Base-by-base conservation (phyloP, 92 coral and sea anemone genomes). In the Bergia sp. region DNA sequence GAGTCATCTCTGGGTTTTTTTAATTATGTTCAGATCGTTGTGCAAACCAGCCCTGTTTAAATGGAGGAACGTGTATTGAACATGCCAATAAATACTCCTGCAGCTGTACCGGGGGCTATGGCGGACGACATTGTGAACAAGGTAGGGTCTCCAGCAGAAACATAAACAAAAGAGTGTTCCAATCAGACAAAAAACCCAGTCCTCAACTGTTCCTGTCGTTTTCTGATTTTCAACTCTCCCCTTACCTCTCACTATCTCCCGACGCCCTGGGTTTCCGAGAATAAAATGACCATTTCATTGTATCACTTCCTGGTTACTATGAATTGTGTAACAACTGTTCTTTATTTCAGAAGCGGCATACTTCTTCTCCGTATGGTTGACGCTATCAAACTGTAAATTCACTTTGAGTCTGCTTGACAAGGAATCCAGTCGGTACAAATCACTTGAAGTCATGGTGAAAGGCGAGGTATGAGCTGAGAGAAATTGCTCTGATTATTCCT, bases 361-460 rank as follows among this genome's bases (percentile, higher is more conserved):
- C 84, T 95, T 90, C 85, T 75, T 95, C 49, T 91, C 86, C 16
- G 90, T 86, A 29, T 93, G 96, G 96, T 88, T 95, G 21, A 79
- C 90, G 76, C 87, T 95, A 37, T 81, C 89, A 74, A 90, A 76
- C 79, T 90, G 76, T 55, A 39, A 18, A 16, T 93, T 95, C 55
- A 85, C 90, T 49, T 79, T 89, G 37, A 74, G 87, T 23, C 92
- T 89, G 61, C 20, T 80, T 61, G 85, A 93, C 85, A 87, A 90
- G 58, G 88, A 73, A 45, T 91, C 96, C 18, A 7, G 77, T 18
- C 73, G 53, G 39, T 93, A 80, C 90, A 89, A 73, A 49, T 57
- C 81, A 1, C 80, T 79, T 57, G 87, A 85, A 13, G 37, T 47
- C 6, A 64, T 36, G 7, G 98, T 89, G 47, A 66, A 86, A 7